Base-by-base conservation (phyloP, 2,797 vertebrate species). In the Otolemur crassicaudatus region DNA sequence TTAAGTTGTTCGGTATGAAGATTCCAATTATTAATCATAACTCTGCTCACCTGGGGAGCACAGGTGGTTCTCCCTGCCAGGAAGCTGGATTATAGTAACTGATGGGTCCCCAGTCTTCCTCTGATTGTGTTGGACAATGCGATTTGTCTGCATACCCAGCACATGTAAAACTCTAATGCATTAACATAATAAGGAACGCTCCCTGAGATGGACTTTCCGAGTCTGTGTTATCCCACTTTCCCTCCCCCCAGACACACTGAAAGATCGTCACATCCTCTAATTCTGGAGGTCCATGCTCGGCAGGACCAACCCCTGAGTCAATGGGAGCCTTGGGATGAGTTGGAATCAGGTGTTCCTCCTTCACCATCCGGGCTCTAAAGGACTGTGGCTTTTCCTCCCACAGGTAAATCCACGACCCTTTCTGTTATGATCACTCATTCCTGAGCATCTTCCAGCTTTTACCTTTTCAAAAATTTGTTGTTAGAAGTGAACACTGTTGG, bases 301-400 rank as follows among this genome's bases (percentile, higher is more conserved):
- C 2, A 1, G 60, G 70, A 31, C 0, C 7, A 29, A 25, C 6
- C 10, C 11, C 3, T 14, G 3, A 11, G 12, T 25, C 4, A 2
- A 0, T 3, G 53, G 85, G 49, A 53, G 53, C 16, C 56, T 73
- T 22, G 0, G n/a, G 10, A 34, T 0, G 6, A 29, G 22, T 3
- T 72, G 23, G 19, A 27, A 2, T 12, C 25, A 1, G 8, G 11
- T 1, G 67, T 23, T 25, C 34, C 29, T 9, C 6, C 7, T n/a
- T 9, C 5, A 1, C 4, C 2, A 0, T 5, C 3, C 40, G 17
- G 43, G 5, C 6, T 12, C 5, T 12, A 0, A 1, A 2, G 1
- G 7, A 25, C 6, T 0, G 6, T 1, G 65, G 7, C 13, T 53
- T 46, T n/a, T 23, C 13, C 22, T 31, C 16, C n/a, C 3, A 27